phyloP scores from a whole-genome alignment of 2,797 vertebrate species.

The Scarus forsteni region DNA sequence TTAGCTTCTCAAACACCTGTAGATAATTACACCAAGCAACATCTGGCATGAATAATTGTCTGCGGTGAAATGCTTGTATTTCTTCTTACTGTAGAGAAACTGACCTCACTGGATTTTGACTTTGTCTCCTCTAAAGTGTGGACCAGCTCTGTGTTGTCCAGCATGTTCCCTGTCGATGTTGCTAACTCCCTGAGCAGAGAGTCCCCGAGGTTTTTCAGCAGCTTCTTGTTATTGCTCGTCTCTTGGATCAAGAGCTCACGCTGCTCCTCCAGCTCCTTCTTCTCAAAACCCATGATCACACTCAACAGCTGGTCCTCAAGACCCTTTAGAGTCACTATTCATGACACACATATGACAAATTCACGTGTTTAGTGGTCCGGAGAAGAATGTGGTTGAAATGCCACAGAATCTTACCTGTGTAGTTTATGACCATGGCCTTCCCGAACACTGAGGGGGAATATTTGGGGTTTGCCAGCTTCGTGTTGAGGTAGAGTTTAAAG shows the following conservation, averaged over 20 bases:
- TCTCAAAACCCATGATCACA: constrained; percentile 92
- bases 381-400: constrained; percentile 1
- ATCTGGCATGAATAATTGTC: constrained; percentile 1
- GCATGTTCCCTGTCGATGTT: constrained; percentile 95
- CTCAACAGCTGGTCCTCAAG: constrained; percentile 97
- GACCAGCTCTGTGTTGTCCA: constrained; percentile 95
- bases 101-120: constrained; percentile 92
- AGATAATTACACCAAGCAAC: constrained; percentile 21
- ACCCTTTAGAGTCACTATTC: constrained; percentile 92
- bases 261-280: constrained; percentile 93
- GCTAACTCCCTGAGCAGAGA: constrained; percentile 93
- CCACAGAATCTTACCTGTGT: constrained; percentile 88
- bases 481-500: constrained; percentile 95
- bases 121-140: constrained; percentile 95
- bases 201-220: constrained; percentile 94
- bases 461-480: constrained; percentile 93
- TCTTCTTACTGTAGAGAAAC: constrained; percentile 21
- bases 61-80: not conserved
- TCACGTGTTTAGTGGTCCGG: not conserved
- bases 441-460: constrained; percentile 95
- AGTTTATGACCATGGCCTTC: constrained; percentile 98
- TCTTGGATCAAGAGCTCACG: constrained; percentile 93
- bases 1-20: constrained; percentile 94
- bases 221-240: constrained; percentile 94
- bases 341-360: not conserved